A percentile compares a stretch with the other conserved stretches of the same genome.
These are phyloP conservation scores for Bufo bufo DNA, from an alignment of 2,113 vertebrate genomes.

Conservation along the genomic window DNA sequence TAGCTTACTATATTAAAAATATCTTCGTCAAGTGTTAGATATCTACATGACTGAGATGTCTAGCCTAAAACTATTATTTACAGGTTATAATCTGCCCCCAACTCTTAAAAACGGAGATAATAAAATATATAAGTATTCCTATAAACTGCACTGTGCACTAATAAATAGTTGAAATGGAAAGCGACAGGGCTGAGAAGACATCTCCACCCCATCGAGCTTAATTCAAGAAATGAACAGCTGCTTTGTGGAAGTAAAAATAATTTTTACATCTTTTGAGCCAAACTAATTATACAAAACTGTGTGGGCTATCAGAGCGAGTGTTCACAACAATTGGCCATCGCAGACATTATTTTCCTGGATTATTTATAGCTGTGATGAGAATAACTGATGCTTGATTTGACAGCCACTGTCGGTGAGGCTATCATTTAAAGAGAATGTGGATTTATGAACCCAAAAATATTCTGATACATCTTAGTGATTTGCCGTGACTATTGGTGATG, in stretches of 20 bases:
- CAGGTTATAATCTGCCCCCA: not conserved
- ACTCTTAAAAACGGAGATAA: not conserved
- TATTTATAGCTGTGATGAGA: not conserved
- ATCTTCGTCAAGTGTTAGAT: too few species aligned
- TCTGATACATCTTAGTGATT: too few species aligned
- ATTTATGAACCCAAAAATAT: too few species aligned
- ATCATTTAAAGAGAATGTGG: too few species aligned
- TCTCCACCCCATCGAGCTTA: not conserved
- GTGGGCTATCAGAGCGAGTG: not conserved
- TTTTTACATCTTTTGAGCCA: constrained; percentile 21
- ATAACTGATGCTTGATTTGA: not conserved
- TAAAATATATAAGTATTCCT: not conserved
- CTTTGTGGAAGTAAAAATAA: constrained; percentile 29
- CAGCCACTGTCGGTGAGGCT: too few species aligned
- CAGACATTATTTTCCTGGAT: not conserved
- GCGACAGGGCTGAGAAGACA: not conserved
- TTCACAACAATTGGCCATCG: not conserved
- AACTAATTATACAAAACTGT: constrained; percentile 36
- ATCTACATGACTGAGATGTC: too few species aligned
- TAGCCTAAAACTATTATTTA: too few species aligned
- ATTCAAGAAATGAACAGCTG: constrained; percentile 40
- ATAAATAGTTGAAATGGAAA: not conserved
- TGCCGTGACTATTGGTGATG: too few species aligned
- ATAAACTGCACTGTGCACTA: not conserved
- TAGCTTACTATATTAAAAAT: too few species aligned